A percentile compares a stretch with the other conserved stretches of the same genome.
Evolutionary conservation across 92 coral and sea anemone species (phyloP).

Genomic region (Epizoanthus stellaris): DNA sequence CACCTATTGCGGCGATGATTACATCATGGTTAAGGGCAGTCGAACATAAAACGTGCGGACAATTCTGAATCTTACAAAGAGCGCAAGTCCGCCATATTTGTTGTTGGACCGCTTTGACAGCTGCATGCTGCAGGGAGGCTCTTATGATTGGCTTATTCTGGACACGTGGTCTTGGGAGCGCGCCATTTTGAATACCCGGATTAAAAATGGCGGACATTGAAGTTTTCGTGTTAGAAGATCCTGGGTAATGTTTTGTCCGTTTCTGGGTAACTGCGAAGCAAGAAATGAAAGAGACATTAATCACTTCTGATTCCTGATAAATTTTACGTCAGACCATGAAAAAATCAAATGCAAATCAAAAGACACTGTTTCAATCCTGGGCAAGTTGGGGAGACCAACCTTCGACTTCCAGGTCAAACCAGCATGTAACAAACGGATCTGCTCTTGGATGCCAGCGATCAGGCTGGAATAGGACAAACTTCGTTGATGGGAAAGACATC

Average conservation of each 20-base stretch:
- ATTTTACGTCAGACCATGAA: slow-evolving; percentile 54
- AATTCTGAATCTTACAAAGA: not conserved
- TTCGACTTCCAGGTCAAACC: slow-evolving; percentile 39
- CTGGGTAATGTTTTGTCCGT: not conserved
- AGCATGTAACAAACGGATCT: slow-evolving; percentile 10
- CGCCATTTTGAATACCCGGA: slow-evolving; percentile 59
- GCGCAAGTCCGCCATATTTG: slow-evolving; percentile 65
- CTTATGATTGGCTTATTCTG: slow-evolving; percentile 53
- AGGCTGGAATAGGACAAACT: slow-evolving; percentile 11
- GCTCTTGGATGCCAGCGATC: slow-evolving; percentile 30
- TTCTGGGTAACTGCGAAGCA: not conserved
- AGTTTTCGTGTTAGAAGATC: not conserved
- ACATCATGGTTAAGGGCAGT: not conserved
- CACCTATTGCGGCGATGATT: not conserved
- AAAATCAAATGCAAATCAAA: slow-evolving; percentile 73
- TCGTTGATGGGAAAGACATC: slow-evolving; percentile 51
- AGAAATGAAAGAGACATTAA: not conserved
- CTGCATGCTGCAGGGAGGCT: slow-evolving; percentile 1
- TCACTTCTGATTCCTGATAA: not conserved
- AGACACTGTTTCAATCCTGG: slow-evolving; percentile 91
- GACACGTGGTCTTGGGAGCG: slow-evolving; percentile 68
- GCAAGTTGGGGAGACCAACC: slow-evolving; percentile 56
- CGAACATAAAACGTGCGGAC: not conserved
- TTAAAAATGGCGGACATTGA: slow-evolving; percentile 42
- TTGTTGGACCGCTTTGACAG: slow-evolving; percentile 49